Evolutionary conservation across 2,797 vertebrate species (phyloP).

Genomic region (Karalla daura): DNA sequence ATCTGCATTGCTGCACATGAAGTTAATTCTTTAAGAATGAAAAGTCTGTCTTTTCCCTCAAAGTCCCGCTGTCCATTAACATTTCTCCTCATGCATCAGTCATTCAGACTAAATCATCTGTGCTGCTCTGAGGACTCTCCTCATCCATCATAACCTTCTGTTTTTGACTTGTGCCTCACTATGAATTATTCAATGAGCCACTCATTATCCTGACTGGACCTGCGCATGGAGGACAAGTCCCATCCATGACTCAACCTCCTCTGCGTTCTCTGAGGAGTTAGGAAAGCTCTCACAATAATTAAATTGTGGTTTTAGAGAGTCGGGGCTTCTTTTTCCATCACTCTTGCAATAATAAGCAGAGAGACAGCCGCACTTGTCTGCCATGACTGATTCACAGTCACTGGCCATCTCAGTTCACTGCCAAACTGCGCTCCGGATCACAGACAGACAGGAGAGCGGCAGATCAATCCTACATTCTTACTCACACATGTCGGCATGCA

Average conservation of each 20-base stretch:
- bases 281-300: conserved; percentile 71
- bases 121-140: conserved; percentile 17
- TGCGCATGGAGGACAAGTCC: conserved; percentile 36
- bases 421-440: conserved; percentile 14
- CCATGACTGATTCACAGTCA: conserved; percentile 19
- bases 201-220: conserved; percentile 62
- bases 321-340: conserved; percentile 6
- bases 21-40: too few relatives aligned
- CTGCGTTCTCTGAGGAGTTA: conserved; percentile 32
- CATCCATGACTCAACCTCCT: conserved; percentile 18
- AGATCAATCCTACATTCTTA: background rate
- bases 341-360: conserved; percentile 24
- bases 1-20: too few relatives aligned
- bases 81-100: conserved; percentile 56
- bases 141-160: conserved; percentile 73
- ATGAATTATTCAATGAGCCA: conserved; percentile 73
- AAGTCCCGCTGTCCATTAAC: conserved; percentile 15
- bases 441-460: background rate
- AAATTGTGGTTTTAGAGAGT: conserved; percentile 62
- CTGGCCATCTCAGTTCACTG: conserved; percentile 16
- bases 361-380: conserved; percentile 30
- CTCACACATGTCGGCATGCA: background rate
- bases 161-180: conserved; percentile 60
- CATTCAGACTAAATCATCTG: conserved; percentile 48
- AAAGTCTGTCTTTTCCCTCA: background rate